These are phyloP conservation scores for Podocnemis expansa DNA, from an alignment of 2,113 vertebrate species.

Conservation along the genomic window DNA sequence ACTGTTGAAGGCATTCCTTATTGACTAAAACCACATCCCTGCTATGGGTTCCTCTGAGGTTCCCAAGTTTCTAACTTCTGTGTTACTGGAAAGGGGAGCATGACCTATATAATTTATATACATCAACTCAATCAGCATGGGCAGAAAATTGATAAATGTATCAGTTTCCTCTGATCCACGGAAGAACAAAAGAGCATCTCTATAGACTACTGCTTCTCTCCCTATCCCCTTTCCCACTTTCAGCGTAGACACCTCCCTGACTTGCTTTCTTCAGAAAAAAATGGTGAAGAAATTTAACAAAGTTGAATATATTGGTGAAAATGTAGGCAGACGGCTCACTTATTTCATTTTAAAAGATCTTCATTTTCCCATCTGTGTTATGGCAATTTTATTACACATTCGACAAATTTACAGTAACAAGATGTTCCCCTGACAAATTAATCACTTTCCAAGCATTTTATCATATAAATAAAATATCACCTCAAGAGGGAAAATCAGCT, in stretches of 20 bases:
- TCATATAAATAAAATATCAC: conserved; percentile 86
- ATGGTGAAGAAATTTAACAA: conserved; percentile 45
- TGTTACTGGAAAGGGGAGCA: conserved; percentile 37
- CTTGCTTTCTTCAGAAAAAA: conserved; percentile 10
- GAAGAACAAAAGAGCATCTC: neutral
- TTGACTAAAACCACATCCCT: neutral
- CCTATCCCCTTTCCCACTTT: neutral
- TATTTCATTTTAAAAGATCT: conserved; percentile 76
- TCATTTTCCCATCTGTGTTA: conserved; percentile 87
- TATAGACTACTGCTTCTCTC: neutral
- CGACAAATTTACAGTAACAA: conserved; percentile 89
- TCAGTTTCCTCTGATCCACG: neutral
- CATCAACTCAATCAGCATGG: conserved; percentile 36
- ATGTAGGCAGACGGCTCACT: conserved; percentile 57
- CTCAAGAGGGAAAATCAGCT: conserved; percentile 76
- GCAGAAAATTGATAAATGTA: conserved; percentile 44
- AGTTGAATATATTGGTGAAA: conserved; percentile 65
- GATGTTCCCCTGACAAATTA: conserved; percentile 83
- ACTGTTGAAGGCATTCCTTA: neutral
- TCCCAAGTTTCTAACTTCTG: conserved; percentile 49
- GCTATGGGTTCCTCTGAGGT: conserved; percentile 30
- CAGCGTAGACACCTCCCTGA: neutral
- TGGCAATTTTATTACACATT: conserved; percentile 91
- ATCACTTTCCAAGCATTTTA: conserved; percentile 83
- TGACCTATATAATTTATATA: conserved; percentile 21